These are phyloP conservation scores for Delichon dasypus DNA, from an alignment of 2,797 vertebrate species.

Conservation along the genomic window DNA sequence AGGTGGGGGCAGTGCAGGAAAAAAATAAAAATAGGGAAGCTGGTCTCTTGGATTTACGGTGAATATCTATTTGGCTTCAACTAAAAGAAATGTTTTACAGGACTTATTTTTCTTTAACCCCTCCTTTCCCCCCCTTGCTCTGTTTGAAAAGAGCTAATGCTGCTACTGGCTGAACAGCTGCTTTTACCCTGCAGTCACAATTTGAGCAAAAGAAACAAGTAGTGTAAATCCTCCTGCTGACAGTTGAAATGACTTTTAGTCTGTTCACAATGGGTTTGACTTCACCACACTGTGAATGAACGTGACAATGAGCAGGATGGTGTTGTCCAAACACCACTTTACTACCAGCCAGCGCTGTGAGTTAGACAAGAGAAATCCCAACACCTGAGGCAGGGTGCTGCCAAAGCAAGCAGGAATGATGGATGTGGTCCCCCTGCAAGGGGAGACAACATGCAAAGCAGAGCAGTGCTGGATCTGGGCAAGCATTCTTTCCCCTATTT, in stretches of 20 bases:
- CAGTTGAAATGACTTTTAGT: slow-evolving; percentile 48
- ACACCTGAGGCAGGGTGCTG: neutral
- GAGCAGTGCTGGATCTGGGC: neutral
- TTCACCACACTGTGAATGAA: neutral
- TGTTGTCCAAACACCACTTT: neutral
- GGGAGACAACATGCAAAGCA: neutral
- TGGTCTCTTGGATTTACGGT: slow-evolving; percentile 40
- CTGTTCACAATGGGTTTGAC: slow-evolving; percentile 9
- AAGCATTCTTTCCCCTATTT: neutral
- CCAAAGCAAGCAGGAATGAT: slow-evolving; percentile 7
- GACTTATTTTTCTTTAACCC: neutral
- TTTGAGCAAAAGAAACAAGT: neutral
- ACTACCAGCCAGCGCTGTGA: accelerated
- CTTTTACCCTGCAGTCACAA: slow-evolving; percentile 32
- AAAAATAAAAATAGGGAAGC: slow-evolving; percentile 25
- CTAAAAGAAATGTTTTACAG: slow-evolving; percentile 49
- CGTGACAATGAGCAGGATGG: accelerated
- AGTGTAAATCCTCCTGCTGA: slow-evolving; percentile 52
- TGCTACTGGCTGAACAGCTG: slow-evolving; percentile 33
- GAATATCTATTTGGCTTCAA: slow-evolving; percentile 49
- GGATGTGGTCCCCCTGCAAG: neutral
- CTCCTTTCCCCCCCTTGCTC: neutral
- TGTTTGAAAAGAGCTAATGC: slow-evolving; percentile 12
- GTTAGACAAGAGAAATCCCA: neutral
- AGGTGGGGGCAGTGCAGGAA: neutral